Conservation (phyloP, 2,113 vertebrate species). For the Pogona vitticeps region DNA sequence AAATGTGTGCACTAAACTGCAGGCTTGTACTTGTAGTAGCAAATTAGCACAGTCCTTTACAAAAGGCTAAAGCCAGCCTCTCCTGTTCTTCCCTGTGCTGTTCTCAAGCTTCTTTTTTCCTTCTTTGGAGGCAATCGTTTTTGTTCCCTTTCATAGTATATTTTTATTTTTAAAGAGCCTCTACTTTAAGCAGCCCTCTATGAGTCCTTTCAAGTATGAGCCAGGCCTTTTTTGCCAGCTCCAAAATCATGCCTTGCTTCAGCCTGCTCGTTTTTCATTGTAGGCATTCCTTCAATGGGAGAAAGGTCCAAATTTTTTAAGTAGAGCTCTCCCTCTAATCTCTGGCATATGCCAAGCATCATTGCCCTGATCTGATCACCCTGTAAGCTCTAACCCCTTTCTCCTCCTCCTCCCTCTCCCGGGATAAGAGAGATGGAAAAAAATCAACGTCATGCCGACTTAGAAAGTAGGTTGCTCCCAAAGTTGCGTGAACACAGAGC, state of each 20-base stretch:
- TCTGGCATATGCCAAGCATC: constrained; percentile 57
- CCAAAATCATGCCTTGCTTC: background rate
- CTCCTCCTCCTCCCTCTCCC: background rate
- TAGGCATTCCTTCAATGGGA: constrained; percentile 34
- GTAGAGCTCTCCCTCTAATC: constrained; percentile 61
- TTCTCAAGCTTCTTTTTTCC: background rate
- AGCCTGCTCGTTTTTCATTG: constrained; percentile 41
- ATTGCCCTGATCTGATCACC: constrained; percentile 62
- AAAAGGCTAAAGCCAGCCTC: background rate
- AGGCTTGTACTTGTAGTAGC: background rate
- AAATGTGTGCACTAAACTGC: background rate
- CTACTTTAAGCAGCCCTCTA: background rate
- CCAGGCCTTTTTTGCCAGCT: background rate
- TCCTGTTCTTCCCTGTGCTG: background rate
- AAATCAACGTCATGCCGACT: background rate
- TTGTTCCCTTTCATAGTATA: background rate
- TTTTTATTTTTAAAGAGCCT: background rate
- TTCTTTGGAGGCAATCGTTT: background rate
- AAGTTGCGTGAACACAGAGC: background rate
- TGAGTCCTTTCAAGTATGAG: background rate
- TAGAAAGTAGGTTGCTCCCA: constrained; percentile 28
- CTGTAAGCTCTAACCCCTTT: constrained; percentile 53
- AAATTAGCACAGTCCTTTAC: background rate
- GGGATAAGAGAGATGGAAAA: constrained; percentile 32
- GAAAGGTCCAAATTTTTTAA: constrained; percentile 59